A percentile compares a stretch with the other conserved stretches of the same genome.
Conservation (phyloP, 30 jellyfish, hydroid and myxozoan genomes). For the Catostylus mosaicus region DNA sequence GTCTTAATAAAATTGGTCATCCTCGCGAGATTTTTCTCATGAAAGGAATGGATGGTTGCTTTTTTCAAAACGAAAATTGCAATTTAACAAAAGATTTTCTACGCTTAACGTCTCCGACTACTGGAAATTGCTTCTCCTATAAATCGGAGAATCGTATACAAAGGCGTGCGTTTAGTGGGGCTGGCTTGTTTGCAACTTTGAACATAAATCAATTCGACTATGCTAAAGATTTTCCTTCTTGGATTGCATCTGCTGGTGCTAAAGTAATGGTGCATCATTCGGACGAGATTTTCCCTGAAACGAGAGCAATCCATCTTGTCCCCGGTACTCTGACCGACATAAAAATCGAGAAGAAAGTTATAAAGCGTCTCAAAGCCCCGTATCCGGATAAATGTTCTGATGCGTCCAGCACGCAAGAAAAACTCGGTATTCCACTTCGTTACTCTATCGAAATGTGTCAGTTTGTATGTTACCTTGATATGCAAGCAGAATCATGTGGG, state of each 20-base stretch:
- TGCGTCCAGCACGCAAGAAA: not conserved
- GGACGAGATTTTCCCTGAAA: not conserved
- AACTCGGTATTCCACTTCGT: not conserved
- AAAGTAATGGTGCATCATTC: slow-evolving; percentile 6
- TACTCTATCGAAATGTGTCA: slow-evolving; percentile 2
- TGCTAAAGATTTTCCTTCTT: not conserved
- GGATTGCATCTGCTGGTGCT: not conserved
- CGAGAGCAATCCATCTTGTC: not conserved
- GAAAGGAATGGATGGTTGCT: not conserved
- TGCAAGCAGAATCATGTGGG: not conserved
- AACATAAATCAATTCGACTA: slow-evolving; percentile 14
- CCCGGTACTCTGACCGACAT: slow-evolving; percentile 47
- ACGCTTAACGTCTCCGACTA: not conserved
- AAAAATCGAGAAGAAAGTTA: slow-evolving; percentile 18
- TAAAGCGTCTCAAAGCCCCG: slow-evolving; percentile 32
- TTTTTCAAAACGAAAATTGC: not conserved
- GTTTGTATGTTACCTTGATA: not conserved
- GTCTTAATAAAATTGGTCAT: slow-evolving; percentile 1
- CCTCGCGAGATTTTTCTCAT: slow-evolving; percentile 5
- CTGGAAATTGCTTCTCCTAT: slow-evolving; percentile 5
- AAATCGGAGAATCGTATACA: not conserved
- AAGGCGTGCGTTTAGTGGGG: not conserved
- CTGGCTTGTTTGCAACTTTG: not conserved
- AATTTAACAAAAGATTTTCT: not conserved
- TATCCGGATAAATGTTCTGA: slow-evolving; percentile 21